phyloP scores from a whole-genome alignment of 2,113 vertebrate species.

The Eulacestoma nigropectus region DNA sequence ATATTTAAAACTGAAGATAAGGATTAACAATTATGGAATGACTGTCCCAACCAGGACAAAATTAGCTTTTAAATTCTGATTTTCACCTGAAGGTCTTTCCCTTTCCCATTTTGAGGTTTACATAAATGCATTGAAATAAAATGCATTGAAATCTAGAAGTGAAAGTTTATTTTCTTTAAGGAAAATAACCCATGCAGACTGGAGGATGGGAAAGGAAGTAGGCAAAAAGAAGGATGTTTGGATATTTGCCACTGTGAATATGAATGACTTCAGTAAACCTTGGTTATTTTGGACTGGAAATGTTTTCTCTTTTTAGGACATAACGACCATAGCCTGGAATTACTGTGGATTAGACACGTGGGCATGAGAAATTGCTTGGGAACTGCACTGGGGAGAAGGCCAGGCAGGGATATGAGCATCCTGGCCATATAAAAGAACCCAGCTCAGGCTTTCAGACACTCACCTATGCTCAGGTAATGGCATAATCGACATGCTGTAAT shows the following conservation, averaged over 20 bases:
- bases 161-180: slow-evolving; percentile 9
- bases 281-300: neutral
- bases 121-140: neutral
- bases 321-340: neutral
- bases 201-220: slow-evolving; percentile 42
- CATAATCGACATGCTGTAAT: neutral
- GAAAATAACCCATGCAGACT: neutral
- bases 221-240: neutral
- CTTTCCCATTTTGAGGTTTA: neutral
- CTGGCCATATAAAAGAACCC: neutral
- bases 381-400: neutral
- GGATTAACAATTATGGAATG: neutral
- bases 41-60: neutral
- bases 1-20: neutral
- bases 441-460: neutral
- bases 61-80: neutral
- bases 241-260: neutral
- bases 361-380: neutral
- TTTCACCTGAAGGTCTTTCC: neutral
- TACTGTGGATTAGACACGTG: neutral
- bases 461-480: neutral
- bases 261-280: neutral
- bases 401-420: neutral
- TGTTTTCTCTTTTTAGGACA: neutral
- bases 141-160: neutral